Percentiles rank a stretch among this genome's conserved stretches.
Conservation (phyloP, 2,797 vertebrate genomes). For the Craterocephalus amniculus region DNA sequence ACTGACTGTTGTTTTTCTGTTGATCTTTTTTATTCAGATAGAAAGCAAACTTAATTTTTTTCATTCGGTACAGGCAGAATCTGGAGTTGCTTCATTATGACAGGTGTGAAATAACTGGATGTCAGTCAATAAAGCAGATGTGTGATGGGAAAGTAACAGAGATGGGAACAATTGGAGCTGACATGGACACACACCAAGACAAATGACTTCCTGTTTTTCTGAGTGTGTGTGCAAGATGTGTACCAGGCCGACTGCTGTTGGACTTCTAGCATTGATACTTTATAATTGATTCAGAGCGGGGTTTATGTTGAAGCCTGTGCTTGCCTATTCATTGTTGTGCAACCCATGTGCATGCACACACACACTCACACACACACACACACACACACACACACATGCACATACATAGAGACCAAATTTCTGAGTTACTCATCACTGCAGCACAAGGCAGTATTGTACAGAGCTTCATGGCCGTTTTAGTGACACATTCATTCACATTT, state of each 20-base stretch:
- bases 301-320: constrained; percentile 55
- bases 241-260: constrained; percentile 26
- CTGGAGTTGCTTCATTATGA: constrained; percentile 10
- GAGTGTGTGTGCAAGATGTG: not conserved
- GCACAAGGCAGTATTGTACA: constrained; percentile 70
- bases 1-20: not conserved
- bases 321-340: constrained; percentile 38
- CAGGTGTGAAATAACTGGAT: constrained; percentile 29
- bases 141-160: constrained; percentile 24
- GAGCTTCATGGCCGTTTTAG: constrained; percentile 58
- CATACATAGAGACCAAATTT: constrained; percentile 17
- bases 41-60: not conserved
- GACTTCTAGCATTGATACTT: constrained; percentile 59
- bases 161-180: constrained; percentile 30
- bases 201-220: constrained; percentile 34
- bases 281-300: constrained; percentile 62
- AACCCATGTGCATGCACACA: constrained; percentile 2
- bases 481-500: constrained; percentile 73
- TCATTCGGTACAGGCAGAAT: not conserved
- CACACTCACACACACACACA: constrained; percentile 1
- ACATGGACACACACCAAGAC: constrained; percentile 27
- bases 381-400: not conserved
- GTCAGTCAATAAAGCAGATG: constrained; percentile 30
- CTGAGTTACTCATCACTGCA: constrained; percentile 55
- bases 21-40: not conserved